phyloP scores from a whole-genome alignment of 2,113 vertebrate genomes.

The Scatophagus argus region DNA sequence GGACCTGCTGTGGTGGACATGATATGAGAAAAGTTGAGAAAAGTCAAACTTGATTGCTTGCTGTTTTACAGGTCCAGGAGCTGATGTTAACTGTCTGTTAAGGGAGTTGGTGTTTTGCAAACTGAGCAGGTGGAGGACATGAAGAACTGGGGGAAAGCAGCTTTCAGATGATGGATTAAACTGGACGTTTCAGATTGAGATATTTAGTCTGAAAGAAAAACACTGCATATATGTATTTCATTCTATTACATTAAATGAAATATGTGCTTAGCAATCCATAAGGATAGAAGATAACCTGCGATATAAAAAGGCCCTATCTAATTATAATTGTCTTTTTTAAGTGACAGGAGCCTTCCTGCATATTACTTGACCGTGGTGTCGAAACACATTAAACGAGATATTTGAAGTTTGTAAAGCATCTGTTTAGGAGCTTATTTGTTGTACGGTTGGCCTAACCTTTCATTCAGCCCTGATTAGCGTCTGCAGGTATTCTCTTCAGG shows the following conservation, averaged over 20 bases:
- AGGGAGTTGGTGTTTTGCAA: conserved; percentile 23
- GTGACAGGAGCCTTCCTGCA: background rate
- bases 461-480: background rate
- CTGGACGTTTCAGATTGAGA: background rate
- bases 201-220: background rate
- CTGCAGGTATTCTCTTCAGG: background rate
- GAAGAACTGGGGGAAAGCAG: conserved; percentile 4
- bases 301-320: background rate
- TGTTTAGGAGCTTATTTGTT: background rate
- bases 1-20: conserved; percentile 27
- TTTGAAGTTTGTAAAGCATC: background rate
- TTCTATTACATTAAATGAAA: background rate
- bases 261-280: background rate
- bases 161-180: conserved; percentile 25
- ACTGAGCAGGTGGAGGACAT: background rate
- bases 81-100: background rate
- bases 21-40: conserved; percentile 35
- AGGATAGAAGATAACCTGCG: background rate
- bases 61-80: conserved; percentile 1
- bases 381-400: background rate
- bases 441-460: background rate
- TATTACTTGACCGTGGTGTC: background rate
- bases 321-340: background rate
- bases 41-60: conserved; percentile 15
- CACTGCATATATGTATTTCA: background rate